Evolutionary conservation across 1,140 invertebrate species (phyloP), one percentile per base, ranked within the genome.

Genomic region (Drosophila burlai): DNA sequence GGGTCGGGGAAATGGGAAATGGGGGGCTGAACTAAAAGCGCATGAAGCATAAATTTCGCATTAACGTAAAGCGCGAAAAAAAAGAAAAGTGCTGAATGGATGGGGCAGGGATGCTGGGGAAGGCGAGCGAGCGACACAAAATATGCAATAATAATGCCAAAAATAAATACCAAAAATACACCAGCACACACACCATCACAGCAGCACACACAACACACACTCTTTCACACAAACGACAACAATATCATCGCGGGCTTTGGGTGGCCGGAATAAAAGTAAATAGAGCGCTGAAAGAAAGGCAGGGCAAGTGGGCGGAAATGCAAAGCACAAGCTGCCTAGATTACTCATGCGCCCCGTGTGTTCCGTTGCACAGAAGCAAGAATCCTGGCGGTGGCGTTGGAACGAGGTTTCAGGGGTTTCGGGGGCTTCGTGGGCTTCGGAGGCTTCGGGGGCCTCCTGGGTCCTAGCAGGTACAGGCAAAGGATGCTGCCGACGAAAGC

Each of bases 11-110:
- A 29, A 4, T 26, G 61, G 11, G 7, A 3, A 6, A 9, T 4
- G 0, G 18, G 40, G 43, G 36, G 50, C 47, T 36, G 75, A 50
- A 71, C 76, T 78, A 78, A 83, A 83, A 74, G 81, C 77, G 81
- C 81, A 83, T 76, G 76, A 83, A 83, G 81, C 81, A 83, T 83
- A 83, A 83, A 83, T 83, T 83, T 83, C 81, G 76, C 81, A 83
- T 83, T 83, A 83, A 80, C 81, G 76, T 83, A 75, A 83, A 82
- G 73, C 64, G 80, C 73, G 80, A 81, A 43, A 77, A 80, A 67
- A 65, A 47, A 31, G 38, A n/a, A 43, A 64, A 10, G 42, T 8
- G 49, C 10, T 15, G n/a, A 45, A 18, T 15, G 45, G 21, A 40
- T 46, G 11, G 18, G 18, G 43, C 1, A 4, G 9, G 43, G 13